phyloP scores from a whole-genome alignment of 2,888 invertebrate genomes.

The Elysia crispata region DNA sequence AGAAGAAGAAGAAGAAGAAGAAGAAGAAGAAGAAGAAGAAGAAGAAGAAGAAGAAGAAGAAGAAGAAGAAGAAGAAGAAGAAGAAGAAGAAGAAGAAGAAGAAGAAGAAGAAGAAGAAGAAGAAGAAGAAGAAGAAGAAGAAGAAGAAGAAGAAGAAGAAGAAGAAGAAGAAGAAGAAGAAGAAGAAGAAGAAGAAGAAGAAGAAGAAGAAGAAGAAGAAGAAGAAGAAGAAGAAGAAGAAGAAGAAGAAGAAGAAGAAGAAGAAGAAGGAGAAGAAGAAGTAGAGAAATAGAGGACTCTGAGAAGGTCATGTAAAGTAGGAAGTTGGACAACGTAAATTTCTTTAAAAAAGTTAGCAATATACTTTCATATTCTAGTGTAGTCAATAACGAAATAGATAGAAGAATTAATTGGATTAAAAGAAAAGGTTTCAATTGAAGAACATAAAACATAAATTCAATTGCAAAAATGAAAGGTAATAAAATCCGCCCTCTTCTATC shows the following conservation, averaged over 20 bases:
- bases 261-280: constrained; percentile 15
- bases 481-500: too few species aligned
- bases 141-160: constrained; percentile 1
- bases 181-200: constrained; percentile 14
- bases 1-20: not conserved
- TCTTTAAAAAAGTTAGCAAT: too few species aligned
- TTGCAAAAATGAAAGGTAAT: too few species aligned
- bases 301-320: too few species aligned
- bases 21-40: constrained; percentile 1
- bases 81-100: not conserved
- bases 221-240: constrained; percentile 7
- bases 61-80: not conserved
- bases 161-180: constrained; percentile 15
- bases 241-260: constrained; percentile 14
- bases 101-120: not conserved
- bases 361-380: too few species aligned
- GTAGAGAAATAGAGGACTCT: constrained; percentile 10
- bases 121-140: not conserved
- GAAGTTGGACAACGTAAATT: too few species aligned
- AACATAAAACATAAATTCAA: too few species aligned
- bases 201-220: constrained; percentile 17
- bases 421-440: too few species aligned
- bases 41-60: not conserved
- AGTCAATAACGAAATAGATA: too few species aligned
- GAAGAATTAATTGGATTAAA: too few species aligned